These are phyloP conservation scores for Leptinotarsa defecta DNA, from an alignment of 1,140 invertebrate genomes.

Conservation along the genomic window DNA sequence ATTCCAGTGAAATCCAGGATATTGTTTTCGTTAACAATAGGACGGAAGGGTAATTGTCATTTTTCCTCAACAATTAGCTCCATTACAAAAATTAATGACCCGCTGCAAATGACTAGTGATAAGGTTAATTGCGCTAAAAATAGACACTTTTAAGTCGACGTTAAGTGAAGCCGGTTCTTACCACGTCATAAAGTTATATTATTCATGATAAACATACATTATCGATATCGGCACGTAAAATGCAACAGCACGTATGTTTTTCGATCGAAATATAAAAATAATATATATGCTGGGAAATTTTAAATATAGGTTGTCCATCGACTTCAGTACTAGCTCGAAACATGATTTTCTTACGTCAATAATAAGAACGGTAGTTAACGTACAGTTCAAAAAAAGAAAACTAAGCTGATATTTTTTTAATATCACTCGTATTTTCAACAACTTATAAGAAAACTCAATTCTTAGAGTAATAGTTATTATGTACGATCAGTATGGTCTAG, in stretches of 20 bases:
- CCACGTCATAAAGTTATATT: not conserved
- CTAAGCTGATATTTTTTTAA: too few relatives aligned
- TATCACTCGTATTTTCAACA: too few relatives aligned
- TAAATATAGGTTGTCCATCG: too few relatives aligned
- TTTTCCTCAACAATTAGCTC: slow-evolving; percentile 1
- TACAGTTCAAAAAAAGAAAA: too few relatives aligned
- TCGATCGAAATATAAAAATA: too few relatives aligned
- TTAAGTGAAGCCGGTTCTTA: not conserved
- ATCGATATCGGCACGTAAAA: not conserved
- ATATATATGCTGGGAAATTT: too few relatives aligned
- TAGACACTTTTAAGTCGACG: not conserved
- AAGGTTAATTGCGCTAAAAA: slow-evolving; percentile 2
- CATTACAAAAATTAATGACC: slow-evolving; percentile 8
- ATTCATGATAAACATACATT: not conserved
- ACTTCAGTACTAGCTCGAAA: too few relatives aligned
- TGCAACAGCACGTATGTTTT: not conserved
- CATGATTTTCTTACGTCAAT: too few relatives aligned
- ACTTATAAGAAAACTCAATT: too few relatives aligned
- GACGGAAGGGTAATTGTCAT: not conserved
- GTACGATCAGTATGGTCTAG: too few relatives aligned
- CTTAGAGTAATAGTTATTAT: too few relatives aligned
- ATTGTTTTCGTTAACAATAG: slow-evolving; percentile 1
- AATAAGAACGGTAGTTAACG: too few relatives aligned
- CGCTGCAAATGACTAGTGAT: slow-evolving; percentile 2
- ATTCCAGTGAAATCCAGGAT: not conserved